Base-by-base conservation (phyloP, 2,113 vertebrate genomes). In the Cygnus buccinator region DNA sequence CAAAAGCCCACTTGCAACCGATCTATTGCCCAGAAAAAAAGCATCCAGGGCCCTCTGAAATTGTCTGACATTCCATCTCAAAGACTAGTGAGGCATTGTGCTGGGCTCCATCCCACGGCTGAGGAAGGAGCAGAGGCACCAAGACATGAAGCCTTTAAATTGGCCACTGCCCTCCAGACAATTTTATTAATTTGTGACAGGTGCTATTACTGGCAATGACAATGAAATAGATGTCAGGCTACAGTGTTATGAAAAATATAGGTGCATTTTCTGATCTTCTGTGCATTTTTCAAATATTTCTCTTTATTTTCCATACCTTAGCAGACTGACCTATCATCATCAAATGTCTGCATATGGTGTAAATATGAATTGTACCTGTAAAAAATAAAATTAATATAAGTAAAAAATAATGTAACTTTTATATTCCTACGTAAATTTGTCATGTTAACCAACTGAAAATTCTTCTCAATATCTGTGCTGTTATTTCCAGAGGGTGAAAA, bases 311-410 rank as follows among this genome's bases (percentile, higher is more conserved):
- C 50, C 91, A 50, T 98, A 99, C 99, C 99, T 99, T 98, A 87
- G 98, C 97, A 96, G 99, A 98, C 23, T 97, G 98, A 50, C 98
- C 98, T 91, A 97, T 87, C 44, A 95, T 95, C 99, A 99, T 99
- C 97, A 99, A 94, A 97, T 98, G 99, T 84, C 98, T 98, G 97
- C 99, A 99, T 96, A 99, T 98, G 71, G 97, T 99, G 71, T 99
- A 99, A 87, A 99, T 99, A 84, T 98, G 97, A 95, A 99, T 89
- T 55, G 99, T 99, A 93, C 99, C 99, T 99, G 85, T 41, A 97
- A 72, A 80, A 59, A 95, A 59, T 37, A 79, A 81, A 92, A 77
- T 46, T 46, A 23, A 43, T 85, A 41, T 44, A 23, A 26, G 33
- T 41, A 52, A 3, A 52, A 25, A 23, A 85, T 55, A 44, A 1